A percentile compares a stretch with the other conserved stretches of the same genome.
phyloP scores from a whole-genome alignment of 2,113 vertebrate species.

The Nematolebias whitei region DNA sequence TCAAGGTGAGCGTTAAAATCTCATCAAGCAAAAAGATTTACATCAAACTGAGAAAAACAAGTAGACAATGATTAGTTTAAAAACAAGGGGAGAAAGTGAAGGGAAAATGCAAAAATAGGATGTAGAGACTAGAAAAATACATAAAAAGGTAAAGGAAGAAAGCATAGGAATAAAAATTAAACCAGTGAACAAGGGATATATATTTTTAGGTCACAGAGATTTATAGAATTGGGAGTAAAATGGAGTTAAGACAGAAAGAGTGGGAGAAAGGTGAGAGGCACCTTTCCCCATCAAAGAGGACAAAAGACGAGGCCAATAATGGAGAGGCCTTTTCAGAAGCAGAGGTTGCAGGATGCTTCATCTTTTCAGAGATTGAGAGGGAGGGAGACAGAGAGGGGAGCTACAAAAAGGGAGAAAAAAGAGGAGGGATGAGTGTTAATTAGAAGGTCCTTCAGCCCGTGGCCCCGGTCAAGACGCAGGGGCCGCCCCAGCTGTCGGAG shows the following conservation, averaged over 20 bases:
- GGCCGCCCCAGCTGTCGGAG: constrained; percentile 82
- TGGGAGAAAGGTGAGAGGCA: constrained; percentile 71
- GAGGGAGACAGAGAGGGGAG: constrained; percentile 42
- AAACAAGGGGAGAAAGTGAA: background rate
- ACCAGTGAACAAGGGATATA: constrained; percentile 18
- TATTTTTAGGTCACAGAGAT: constrained; percentile 56
- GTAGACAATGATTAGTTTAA: background rate
- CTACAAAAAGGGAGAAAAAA: constrained; percentile 57
- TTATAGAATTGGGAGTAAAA: constrained; percentile 25
- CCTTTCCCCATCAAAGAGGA: constrained; percentile 67
- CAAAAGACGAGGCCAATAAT: constrained; percentile 77
- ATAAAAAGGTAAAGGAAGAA: constrained; percentile 7
- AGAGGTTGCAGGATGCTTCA: constrained; percentile 66
- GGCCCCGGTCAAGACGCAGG: constrained; percentile 78
- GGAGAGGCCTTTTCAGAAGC: constrained; percentile 75
- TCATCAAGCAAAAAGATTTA: constrained; percentile 11
- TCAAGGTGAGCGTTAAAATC: constrained; percentile 35
- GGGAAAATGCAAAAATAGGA: constrained; percentile 22
- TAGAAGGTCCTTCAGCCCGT: constrained; percentile 84
- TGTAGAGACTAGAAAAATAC: constrained; percentile 10
- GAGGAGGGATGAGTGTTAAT: constrained; percentile 84
- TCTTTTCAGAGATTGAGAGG: constrained; percentile 66
- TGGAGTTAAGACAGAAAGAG: constrained; percentile 42
- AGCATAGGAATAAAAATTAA: constrained; percentile 9
- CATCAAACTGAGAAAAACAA: background rate